Percentiles rank a stretch among this genome's conserved stretches.
These are phyloP conservation scores for Schizopygopsis pylzovi DNA, from an alignment of 2,797 vertebrate genomes.

Conservation along the genomic window DNA sequence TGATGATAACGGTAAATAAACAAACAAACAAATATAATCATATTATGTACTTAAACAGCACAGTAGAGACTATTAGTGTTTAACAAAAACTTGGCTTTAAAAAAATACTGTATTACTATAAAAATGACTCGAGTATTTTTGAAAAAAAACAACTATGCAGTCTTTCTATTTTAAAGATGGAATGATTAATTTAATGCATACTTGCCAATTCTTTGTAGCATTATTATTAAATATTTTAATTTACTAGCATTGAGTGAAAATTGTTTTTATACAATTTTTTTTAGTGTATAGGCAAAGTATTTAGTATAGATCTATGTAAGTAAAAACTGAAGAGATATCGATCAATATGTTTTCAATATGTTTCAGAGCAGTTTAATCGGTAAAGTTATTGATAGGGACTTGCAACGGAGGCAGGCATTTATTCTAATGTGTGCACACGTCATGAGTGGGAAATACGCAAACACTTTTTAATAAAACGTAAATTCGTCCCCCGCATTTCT, in stretches of 20 bases:
- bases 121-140: not conserved
- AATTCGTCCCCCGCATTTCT: too few relatives aligned
- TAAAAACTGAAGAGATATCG: not conserved
- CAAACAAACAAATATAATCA: not conserved
- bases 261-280: not conserved
- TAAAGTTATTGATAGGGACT: too few relatives aligned
- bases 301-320: not conserved
- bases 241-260: not conserved
- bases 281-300: not conserved
- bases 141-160: too few relatives aligned
- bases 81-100: not conserved
- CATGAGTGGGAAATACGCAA: too few relatives aligned
- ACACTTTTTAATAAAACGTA: too few relatives aligned
- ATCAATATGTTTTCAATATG: not conserved
- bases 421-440: too few relatives aligned
- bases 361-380: too few relatives aligned
- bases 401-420: too few relatives aligned
- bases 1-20: not conserved
- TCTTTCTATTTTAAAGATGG: not conserved
- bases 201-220: not conserved
- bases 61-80: not conserved
- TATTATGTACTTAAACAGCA: not conserved
- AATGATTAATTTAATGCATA: not conserved
- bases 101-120: not conserved
- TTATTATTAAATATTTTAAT: not conserved